These are phyloP conservation scores for Amphiprion ocellaris DNA, from an alignment of 2,113 vertebrate species.

Conservation along the genomic window DNA sequence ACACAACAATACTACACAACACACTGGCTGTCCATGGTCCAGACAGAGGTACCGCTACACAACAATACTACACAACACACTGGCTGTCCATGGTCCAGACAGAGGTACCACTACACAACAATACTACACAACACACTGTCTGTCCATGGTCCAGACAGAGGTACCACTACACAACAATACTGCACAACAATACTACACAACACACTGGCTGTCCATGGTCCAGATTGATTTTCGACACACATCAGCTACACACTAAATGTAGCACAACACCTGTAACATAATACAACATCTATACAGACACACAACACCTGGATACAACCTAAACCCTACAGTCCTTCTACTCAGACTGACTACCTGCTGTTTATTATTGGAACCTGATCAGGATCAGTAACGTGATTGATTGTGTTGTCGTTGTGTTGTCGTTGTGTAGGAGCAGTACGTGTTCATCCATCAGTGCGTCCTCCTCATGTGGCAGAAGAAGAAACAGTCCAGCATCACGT, in stretches of 20 bases:
- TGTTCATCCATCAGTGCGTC: conserved; percentile 98
- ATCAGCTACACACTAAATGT: too few relatives aligned
- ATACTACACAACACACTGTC: not conserved
- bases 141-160: conserved; percentile 75
- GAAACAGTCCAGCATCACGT: conserved; percentile 92
- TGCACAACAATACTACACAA: too few relatives aligned
- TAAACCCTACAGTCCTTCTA: too few relatives aligned
- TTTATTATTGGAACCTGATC: too few relatives aligned
- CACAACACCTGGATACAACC: not conserved
- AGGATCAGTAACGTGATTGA: not conserved
- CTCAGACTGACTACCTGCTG: too few relatives aligned
- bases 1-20: not conserved
- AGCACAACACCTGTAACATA: too few relatives aligned
- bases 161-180: conserved; percentile 51
- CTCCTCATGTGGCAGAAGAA: conserved; percentile 97
- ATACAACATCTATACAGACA: too few relatives aligned
- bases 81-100: too few relatives aligned
- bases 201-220: not conserved
- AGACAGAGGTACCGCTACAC: conserved; percentile 80
- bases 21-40: not conserved
- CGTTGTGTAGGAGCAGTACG: conserved; percentile 91
- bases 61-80: not conserved
- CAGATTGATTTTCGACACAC: not conserved
- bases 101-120: conserved; percentile 81
- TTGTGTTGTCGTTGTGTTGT: not conserved